These are phyloP conservation scores for Acropternis orthonyx DNA, from an alignment of 2,797 vertebrate genomes.

Conservation along the genomic window DNA sequence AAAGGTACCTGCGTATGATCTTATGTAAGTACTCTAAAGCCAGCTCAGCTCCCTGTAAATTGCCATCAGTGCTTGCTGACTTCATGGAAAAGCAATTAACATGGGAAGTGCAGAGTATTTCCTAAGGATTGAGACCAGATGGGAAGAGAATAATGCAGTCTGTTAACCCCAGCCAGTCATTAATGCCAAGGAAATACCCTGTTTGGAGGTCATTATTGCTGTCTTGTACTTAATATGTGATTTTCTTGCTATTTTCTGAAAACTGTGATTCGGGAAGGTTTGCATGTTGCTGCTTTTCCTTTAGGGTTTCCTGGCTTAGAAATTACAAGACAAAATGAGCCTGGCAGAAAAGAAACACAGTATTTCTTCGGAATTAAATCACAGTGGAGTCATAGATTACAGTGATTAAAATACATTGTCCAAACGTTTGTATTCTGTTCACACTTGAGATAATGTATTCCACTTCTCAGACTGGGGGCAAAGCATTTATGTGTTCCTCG, in stretches of 20 bases:
- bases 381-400: neutral
- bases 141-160: neutral
- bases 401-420: neutral
- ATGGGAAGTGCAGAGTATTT: neutral
- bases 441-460: neutral
- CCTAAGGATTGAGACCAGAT: conserved; percentile 5
- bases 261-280: neutral
- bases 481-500: neutral
- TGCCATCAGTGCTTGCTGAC: neutral
- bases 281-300: neutral
- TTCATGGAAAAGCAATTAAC: neutral
- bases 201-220: neutral
- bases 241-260: neutral
- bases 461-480: neutral
- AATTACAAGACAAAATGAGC: neutral
- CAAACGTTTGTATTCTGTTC: neutral
- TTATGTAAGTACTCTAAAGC: neutral
- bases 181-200: neutral
- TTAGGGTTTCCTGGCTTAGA: neutral
- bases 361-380: neutral
- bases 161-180: neutral
- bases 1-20: neutral
- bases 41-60: neutral
- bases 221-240: neutral
- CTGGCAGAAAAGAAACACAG: neutral